phyloP scores from a whole-genome alignment of 1,140 invertebrate species.

The Bombus waltoni region DNA sequence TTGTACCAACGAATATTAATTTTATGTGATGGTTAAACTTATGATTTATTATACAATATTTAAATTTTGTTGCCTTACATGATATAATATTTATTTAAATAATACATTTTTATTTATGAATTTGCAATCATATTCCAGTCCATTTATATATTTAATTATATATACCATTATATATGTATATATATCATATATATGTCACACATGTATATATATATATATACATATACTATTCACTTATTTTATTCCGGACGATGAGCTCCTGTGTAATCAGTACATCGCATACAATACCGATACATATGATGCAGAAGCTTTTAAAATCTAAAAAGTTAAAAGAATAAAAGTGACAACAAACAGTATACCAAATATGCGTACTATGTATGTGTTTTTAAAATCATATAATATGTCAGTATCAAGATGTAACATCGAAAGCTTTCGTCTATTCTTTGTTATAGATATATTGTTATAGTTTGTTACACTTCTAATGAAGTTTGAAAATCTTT shows the following conservation, averaged over 20 bases:
- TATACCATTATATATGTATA: not conserved
- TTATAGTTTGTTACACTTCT: no score
- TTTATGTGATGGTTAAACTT: not conserved
- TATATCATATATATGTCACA: not conserved
- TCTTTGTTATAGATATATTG: not conserved
- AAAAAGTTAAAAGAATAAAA: slow-evolving; percentile 16
- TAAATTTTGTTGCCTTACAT: not conserved
- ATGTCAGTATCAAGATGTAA: not conserved
- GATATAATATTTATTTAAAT: not conserved
- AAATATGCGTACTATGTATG: not conserved
- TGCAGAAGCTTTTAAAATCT: slow-evolving; percentile 49
- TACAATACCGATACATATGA: slow-evolving; percentile 50
- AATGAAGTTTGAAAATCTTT: no score
- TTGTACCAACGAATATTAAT: no score
- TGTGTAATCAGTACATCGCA: slow-evolving; percentile 37
- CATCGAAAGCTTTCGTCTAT: not conserved
- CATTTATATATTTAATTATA: not conserved
- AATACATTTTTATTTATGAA: not conserved
- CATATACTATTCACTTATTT: not conserved
- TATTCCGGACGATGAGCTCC: not conserved
- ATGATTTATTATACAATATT: not conserved
- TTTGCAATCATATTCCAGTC: not conserved
- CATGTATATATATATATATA: not conserved
- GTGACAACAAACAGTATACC: not conserved
- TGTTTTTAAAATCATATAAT: not conserved